Conservation (phyloP, 1,140 invertebrate species). For the Mesaphorura yosii region DNA sequence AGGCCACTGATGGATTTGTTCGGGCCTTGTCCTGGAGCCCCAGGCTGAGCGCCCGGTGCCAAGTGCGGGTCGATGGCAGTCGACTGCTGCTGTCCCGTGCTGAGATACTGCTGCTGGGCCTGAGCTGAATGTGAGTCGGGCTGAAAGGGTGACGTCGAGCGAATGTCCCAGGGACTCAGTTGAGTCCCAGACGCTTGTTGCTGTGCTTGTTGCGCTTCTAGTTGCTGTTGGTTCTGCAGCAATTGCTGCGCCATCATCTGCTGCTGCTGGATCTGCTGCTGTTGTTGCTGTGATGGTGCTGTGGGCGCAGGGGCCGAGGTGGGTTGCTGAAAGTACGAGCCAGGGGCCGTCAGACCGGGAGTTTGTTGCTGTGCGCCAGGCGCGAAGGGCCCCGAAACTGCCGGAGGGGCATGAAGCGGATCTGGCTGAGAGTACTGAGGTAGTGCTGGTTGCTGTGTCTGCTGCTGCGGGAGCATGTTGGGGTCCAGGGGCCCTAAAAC, state of each 20-base stretch:
- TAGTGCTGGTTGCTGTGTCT: conserved; percentile 17
- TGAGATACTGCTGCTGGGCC: not conserved
- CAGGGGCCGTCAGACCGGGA: no score
- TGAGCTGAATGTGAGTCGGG: not conserved
- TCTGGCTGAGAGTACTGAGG: conserved; percentile 10
- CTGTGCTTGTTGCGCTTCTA: conserved; percentile 13
- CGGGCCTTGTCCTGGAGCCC: conserved; percentile 12
- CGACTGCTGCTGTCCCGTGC: not conserved
- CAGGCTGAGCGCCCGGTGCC: not conserved
- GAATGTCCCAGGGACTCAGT: not conserved
- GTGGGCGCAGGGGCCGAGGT: conserved; percentile 6
- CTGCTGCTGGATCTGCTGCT: conserved; percentile 31
- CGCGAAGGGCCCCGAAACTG: no score
- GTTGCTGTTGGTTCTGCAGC: conserved; percentile 12
- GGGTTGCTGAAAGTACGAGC: conserved; percentile 4
- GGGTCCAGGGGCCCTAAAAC: no score
- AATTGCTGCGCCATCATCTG: conserved; percentile 35
- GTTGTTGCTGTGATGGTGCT: conserved; percentile 23
- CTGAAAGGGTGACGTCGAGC: not conserved
- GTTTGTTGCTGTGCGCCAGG: not conserved
- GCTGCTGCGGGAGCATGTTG: conserved; percentile 13
- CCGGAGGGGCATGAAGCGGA: conserved; percentile 8
- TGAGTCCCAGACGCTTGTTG: not conserved
- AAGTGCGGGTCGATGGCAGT: not conserved
- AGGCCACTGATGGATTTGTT: conserved; percentile 41